Evolutionary conservation across 2,797 vertebrate species (phyloP).

Genomic region (Chloroceryle inda): DNA sequence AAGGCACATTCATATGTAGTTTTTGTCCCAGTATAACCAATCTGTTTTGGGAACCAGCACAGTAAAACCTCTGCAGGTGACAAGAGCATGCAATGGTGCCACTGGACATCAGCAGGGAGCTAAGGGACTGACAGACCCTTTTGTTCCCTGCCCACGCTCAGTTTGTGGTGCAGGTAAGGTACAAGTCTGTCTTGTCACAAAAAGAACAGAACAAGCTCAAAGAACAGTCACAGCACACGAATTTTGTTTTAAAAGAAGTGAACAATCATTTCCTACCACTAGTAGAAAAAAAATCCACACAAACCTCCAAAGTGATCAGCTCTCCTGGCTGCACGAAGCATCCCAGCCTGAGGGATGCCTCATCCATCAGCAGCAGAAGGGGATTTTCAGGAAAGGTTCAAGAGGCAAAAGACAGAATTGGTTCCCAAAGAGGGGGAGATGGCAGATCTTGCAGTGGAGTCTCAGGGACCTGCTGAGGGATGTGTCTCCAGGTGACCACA

Average conservation of each 20-base stretch:
- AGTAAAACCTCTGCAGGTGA: neutral
- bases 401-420: neutral
- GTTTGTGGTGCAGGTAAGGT: neutral
- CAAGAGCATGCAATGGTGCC: neutral
- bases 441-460: neutral
- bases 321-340: neutral
- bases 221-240: neutral
- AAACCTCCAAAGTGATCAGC: neutral
- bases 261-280: neutral
- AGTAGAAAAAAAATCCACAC: neutral
- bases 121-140: neutral
- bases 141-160: neutral
- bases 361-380: neutral
- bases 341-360: neutral
- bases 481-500: neutral
- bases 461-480: neutral
- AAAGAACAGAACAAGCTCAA: neutral
- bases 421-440: neutral
- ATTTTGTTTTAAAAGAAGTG: neutral
- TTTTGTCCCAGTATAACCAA: neutral
- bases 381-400: neutral
- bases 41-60: neutral
- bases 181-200: neutral
- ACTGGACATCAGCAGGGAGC: neutral
- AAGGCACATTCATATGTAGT: neutral